Conservation (phyloP, 53 echinoderm and acorn worm genomes). For the Echinarachnius parma region DNA sequence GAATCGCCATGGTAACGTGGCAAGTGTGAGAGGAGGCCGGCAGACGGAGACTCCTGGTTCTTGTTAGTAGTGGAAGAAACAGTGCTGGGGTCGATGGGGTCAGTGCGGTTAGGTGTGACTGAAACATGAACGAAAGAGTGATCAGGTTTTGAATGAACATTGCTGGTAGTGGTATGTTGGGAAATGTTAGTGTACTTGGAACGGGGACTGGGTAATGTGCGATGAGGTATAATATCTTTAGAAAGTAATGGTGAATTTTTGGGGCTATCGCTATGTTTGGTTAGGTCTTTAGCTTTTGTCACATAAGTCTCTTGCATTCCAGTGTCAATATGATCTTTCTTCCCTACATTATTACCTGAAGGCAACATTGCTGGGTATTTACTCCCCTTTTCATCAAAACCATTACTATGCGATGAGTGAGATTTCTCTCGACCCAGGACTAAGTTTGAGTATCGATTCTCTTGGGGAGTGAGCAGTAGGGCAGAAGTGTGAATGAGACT, state of each 20-base stretch:
- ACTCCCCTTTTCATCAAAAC: too few species aligned
- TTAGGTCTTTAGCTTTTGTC: neutral
- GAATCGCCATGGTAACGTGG: too few species aligned
- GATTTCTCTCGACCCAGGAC: constrained; percentile 12
- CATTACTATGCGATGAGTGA: too few species aligned
- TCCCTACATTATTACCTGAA: neutral
- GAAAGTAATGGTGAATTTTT: neutral
- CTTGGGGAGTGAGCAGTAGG: constrained; percentile 3
- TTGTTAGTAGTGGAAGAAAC: constrained; percentile 26
- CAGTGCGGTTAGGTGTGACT: constrained; percentile 20
- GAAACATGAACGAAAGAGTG: constrained; percentile 2
- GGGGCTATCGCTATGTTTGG: neutral
- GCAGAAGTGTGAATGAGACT: constrained; percentile 22
- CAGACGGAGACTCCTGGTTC: neutral
- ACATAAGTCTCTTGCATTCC: neutral
- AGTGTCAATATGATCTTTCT: neutral
- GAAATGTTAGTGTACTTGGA: too few species aligned
- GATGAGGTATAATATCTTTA: neutral
- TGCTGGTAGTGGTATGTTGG: too few species aligned
- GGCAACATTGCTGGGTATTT: too few species aligned
- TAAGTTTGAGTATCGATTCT: constrained; percentile 24
- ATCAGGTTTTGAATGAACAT: too few species aligned
- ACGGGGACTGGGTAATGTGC: neutral
- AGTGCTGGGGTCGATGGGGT: neutral
- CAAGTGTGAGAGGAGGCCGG: too few species aligned